Conservation (phyloP, 1,140 invertebrate species). For the Anoplophora glabripennis region DNA sequence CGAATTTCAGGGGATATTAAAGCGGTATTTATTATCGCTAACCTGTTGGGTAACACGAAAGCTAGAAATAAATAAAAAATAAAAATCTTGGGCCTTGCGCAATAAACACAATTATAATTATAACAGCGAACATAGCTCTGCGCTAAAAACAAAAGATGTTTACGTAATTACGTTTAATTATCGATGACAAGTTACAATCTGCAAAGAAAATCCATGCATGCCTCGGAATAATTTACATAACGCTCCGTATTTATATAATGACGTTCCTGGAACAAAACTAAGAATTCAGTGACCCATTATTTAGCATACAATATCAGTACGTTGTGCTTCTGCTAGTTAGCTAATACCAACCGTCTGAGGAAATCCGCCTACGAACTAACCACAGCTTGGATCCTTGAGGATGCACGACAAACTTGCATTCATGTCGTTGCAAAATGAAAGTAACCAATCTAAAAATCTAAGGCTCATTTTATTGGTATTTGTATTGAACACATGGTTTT, state of each 20-base stretch:
- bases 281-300: slow-evolving; percentile 19
- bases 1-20: too few relatives aligned
- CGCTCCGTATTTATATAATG: slow-evolving; percentile 8
- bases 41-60: too few relatives aligned
- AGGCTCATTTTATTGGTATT: too few relatives aligned
- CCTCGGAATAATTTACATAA: slow-evolving; percentile 6
- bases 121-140: not conserved
- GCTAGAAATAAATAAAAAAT: too few relatives aligned
- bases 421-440: not conserved
- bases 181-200: slow-evolving; percentile 17
- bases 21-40: too few relatives aligned
- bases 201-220: not conserved
- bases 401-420: not conserved
- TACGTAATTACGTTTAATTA: slow-evolving; percentile 21
- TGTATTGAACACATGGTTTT: too few relatives aligned
- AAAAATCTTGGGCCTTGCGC: too few relatives aligned
- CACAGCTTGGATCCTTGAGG: not conserved
- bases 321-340: not conserved
- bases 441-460: too few relatives aligned
- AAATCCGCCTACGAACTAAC: not conserved
- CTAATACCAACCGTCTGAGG: too few relatives aligned
- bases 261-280: not conserved
- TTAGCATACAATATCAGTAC: slow-evolving; percentile 13
- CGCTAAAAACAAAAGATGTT: slow-evolving; percentile 1
- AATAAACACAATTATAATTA: not conserved